Evolutionary conservation across 2,888 invertebrate species (phyloP).

Genomic region (Pristionchus arcanus): DNA sequence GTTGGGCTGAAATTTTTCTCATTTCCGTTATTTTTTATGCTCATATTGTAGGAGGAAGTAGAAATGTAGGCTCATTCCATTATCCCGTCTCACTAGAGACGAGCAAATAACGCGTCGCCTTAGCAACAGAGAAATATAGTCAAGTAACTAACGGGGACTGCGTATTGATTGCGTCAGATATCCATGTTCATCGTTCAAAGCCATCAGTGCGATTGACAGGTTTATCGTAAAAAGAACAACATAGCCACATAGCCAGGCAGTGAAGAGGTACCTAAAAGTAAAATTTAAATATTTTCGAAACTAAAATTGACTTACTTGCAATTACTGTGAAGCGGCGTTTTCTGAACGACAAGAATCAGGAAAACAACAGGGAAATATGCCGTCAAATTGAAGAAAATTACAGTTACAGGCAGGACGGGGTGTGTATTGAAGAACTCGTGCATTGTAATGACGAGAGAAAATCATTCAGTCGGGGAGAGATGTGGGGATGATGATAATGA

Average conservation of each 20-base stretch:
- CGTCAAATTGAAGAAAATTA: background rate
- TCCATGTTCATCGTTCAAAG: background rate
- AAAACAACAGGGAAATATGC: background rate
- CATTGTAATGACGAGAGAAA: background rate
- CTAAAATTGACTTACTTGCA: background rate
- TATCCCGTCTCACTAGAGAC: background rate
- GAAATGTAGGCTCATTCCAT: background rate
- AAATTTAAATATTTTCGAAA: background rate
- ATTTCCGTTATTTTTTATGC: too few relatives aligned
- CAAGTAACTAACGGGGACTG: background rate
- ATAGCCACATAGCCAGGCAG: background rate
- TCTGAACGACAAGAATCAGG: background rate
- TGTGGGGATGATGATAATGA: background rate
- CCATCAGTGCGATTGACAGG: background rate
- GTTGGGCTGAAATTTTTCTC: background rate
- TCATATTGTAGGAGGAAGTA: too few relatives aligned
- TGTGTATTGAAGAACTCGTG: constrained; percentile 37
- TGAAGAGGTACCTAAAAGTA: background rate
- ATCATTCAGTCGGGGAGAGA: background rate
- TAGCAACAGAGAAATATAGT: background rate
- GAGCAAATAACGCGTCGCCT: background rate
- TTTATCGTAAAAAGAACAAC: background rate
- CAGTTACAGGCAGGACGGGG: background rate
- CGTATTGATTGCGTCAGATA: background rate
- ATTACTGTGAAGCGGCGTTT: background rate